These are phyloP conservation scores for Sympetrum striolatum DNA, from an alignment of 2,888 invertebrate species.

Conservation along the genomic window DNA sequence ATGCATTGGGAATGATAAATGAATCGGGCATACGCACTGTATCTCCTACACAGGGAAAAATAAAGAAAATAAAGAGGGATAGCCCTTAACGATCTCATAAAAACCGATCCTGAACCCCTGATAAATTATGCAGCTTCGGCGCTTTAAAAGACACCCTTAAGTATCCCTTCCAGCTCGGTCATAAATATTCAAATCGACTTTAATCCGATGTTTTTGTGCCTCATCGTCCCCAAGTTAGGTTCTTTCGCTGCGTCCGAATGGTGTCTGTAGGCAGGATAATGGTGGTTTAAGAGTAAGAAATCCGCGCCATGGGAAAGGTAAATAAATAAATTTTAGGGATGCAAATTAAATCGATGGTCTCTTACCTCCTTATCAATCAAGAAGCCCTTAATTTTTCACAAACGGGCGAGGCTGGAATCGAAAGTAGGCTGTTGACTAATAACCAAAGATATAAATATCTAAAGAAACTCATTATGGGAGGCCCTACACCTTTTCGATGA, in stretches of 20 bases:
- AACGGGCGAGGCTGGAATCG: not conserved
- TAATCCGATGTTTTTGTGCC: not conserved
- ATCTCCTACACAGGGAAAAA: not conserved
- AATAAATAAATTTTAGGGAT: not conserved
- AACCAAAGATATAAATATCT: conserved; percentile 20
- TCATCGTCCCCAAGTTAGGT: not conserved
- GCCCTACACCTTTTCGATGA: not conserved
- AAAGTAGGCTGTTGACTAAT: conserved; percentile 2
- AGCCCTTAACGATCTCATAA: conserved; percentile 12
- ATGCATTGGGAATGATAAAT: not conserved
- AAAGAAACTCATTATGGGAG: conserved; percentile 2
- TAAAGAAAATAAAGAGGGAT: not conserved
- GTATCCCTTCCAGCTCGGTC: not conserved
- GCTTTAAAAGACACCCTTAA: not conserved
- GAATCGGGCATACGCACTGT: not conserved
- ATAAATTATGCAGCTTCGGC: not conserved
- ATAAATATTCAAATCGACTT: conserved; percentile 21
- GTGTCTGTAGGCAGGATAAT: not conserved
- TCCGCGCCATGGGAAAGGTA: not conserved
- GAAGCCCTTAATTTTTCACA: not conserved
- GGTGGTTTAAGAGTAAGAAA: not conserved
- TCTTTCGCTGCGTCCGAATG: not conserved
- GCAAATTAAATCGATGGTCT: not conserved
- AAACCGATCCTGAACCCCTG: not conserved
- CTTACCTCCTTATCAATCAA: not conserved